These are phyloP conservation scores for Calvadosia cruxmelitensis DNA, from an alignment of 30 jellyfish, hydroid and myxozoan genomes.

Conservation along the genomic window DNA sequence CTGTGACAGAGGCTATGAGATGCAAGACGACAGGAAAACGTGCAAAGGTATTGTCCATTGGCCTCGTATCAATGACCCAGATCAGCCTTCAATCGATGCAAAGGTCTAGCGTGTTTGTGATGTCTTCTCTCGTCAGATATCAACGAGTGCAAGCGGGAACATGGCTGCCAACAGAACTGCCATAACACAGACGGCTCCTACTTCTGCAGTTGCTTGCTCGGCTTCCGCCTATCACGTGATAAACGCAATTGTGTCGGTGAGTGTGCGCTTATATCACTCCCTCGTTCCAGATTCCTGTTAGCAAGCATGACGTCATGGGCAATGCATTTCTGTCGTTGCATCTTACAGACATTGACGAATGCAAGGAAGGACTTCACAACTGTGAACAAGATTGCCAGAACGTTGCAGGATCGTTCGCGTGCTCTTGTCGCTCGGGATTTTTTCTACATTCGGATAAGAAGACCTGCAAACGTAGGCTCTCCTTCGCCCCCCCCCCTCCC, in stretches of 20 bases:
- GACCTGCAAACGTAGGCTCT: neutral
- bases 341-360: conserved; percentile 2
- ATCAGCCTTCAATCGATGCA: no score
- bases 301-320: no score
- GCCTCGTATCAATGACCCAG: no score
- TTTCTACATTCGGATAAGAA: neutral
- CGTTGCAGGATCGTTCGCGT: neutral
- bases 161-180: conserved; percentile 46
- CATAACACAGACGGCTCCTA: conserved; percentile 53
- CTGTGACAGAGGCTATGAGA: conserved; percentile 30
- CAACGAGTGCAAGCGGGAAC: conserved; percentile 38
- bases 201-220: conserved; percentile 43
- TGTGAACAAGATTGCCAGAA: neutral
- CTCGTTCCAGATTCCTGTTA: no score
- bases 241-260: conserved; percentile 28
- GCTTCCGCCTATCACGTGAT: conserved; percentile 29
- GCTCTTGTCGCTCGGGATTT: conserved; percentile 2
- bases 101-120: no score
- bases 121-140: conserved; percentile 16
- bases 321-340: no score
- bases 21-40: conserved; percentile 7
- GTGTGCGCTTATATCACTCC: neutral
- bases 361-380: neutral
- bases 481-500: no score
- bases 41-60: conserved; percentile 9